A percentile compares a stretch with the other conserved stretches of the same genome.
phyloP scores from a whole-genome alignment of 2,113 vertebrate species.

The Dascyllus trimaculatus region DNA sequence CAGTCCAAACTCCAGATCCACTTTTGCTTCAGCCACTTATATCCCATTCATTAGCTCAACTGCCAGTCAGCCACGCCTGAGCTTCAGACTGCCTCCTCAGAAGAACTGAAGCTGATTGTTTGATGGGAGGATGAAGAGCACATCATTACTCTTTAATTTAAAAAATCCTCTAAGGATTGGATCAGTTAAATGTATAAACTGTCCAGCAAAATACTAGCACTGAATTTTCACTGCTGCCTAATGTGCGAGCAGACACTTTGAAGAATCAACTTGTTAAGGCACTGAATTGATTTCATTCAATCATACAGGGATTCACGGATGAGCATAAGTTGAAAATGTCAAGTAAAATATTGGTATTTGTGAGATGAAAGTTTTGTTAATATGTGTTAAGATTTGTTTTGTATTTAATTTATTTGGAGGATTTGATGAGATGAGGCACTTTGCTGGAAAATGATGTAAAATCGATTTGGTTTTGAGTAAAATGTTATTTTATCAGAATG shows the following conservation, averaged over 20 bases:
- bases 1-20: slow-evolving; percentile 79
- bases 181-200: slow-evolving; percentile 19
- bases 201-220: slow-evolving; percentile 14
- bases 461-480: slow-evolving; percentile 35
- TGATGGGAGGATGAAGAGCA: slow-evolving; percentile 23
- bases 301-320: slow-evolving; percentile 14
- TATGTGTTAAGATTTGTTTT: slow-evolving; percentile 70
- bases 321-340: slow-evolving; percentile 8
- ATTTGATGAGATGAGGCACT: slow-evolving; percentile 77
- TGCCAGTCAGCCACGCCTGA: slow-evolving; percentile 82
- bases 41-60: slow-evolving; percentile 79
- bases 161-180: background rate
- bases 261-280: background rate
- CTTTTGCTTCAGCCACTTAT: slow-evolving; percentile 83
- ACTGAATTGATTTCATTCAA: slow-evolving; percentile 34
- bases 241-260: slow-evolving; percentile 1
- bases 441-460: slow-evolving; percentile 73
- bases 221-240: slow-evolving; percentile 25
- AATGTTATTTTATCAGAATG: slow-evolving; percentile 29
- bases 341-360: slow-evolving; percentile 46
- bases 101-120: slow-evolving; percentile 20
- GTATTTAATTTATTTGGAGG: slow-evolving; percentile 83
- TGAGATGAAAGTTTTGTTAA: slow-evolving; percentile 70
- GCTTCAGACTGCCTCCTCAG: background rate
- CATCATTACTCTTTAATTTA: background rate